phyloP scores from a whole-genome alignment of 2,797 vertebrate species.

The Enteromius argenteus region DNA sequence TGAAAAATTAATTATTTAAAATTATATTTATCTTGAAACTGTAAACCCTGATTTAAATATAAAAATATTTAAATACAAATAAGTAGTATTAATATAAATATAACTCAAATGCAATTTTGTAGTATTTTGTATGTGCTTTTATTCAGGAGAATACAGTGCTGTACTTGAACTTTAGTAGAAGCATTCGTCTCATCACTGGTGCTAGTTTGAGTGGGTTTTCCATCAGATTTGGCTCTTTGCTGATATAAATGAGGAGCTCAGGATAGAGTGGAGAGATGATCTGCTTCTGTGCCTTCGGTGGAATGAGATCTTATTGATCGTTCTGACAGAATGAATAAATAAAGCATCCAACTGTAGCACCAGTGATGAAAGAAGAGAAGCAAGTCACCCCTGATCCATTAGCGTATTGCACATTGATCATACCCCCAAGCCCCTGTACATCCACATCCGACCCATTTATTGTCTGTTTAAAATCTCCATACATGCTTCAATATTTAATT shows the following conservation, averaged over 20 bases:
- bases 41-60: neutral
- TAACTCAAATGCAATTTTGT: neutral
- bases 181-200: slow-evolving; percentile 36
- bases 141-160: neutral
- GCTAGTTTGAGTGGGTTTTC: slow-evolving; percentile 28
- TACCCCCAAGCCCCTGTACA: slow-evolving; percentile 67
- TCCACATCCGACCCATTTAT: slow-evolving; percentile 64
- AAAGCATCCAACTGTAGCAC: slow-evolving; percentile 57
- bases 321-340: slow-evolving; percentile 73
- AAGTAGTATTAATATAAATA: neutral
- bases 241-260: slow-evolving; percentile 52
- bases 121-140: neutral
- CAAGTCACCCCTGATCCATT: slow-evolving; percentile 67
- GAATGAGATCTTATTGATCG: slow-evolving; percentile 77
- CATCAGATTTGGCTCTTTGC: slow-evolving; percentile 30
- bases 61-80: neutral
- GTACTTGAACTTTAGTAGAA: neutral
- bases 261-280: slow-evolving; percentile 35
- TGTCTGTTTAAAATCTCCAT: slow-evolving; percentile 67
- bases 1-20: neutral
- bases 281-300: slow-evolving; percentile 52
- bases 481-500: slow-evolving; percentile 45
- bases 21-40: neutral
- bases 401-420: slow-evolving; percentile 73
- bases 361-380: slow-evolving; percentile 51